These are phyloP conservation scores for Hirundo rustica DNA, from an alignment of 2,797 vertebrate genomes.

Conservation along the genomic window DNA sequence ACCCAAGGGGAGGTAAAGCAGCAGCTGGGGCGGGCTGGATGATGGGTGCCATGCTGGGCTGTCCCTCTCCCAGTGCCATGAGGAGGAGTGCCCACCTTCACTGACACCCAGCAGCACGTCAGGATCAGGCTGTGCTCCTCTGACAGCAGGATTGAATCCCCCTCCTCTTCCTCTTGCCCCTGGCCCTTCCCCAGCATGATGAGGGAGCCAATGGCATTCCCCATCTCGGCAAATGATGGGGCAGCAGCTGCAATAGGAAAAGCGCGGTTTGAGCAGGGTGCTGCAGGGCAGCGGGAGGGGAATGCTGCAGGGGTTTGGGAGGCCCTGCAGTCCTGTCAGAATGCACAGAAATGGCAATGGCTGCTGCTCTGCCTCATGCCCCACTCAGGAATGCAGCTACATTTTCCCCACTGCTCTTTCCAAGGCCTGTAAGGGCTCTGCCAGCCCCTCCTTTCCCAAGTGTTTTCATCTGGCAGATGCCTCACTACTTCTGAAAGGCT, in stretches of 20 bases:
- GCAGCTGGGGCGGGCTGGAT: neutral
- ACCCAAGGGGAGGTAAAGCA: neutral
- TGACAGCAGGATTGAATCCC: conserved; percentile 82
- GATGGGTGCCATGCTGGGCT: fast-evolving
- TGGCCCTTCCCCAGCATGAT: conserved; percentile 75
- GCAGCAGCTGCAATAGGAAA: conserved; percentile 74
- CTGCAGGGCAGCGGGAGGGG: neutral
- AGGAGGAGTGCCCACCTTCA: conserved; percentile 78
- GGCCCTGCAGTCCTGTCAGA: neutral
- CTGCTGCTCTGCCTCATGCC: neutral
- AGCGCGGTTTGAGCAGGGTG: neutral
- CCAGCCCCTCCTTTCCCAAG: neutral
- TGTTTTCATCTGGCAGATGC: neutral
- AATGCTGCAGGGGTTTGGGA: neutral
- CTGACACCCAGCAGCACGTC: conserved; percentile 93
- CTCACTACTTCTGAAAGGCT: neutral
- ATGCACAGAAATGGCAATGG: neutral
- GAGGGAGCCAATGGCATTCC: conserved; percentile 85
- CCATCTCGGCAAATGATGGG: conserved; percentile 91
- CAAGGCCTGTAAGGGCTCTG: neutral
- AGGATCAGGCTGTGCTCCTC: conserved; percentile 89
- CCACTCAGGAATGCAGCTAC: fast-evolving
- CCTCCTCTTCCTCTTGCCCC: conserved; percentile 64
- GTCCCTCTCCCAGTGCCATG: neutral
- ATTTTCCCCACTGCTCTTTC: neutral